These are phyloP conservation scores for Natrix natrix DNA, from an alignment of 2,797 vertebrate species.

Conservation along the genomic window DNA sequence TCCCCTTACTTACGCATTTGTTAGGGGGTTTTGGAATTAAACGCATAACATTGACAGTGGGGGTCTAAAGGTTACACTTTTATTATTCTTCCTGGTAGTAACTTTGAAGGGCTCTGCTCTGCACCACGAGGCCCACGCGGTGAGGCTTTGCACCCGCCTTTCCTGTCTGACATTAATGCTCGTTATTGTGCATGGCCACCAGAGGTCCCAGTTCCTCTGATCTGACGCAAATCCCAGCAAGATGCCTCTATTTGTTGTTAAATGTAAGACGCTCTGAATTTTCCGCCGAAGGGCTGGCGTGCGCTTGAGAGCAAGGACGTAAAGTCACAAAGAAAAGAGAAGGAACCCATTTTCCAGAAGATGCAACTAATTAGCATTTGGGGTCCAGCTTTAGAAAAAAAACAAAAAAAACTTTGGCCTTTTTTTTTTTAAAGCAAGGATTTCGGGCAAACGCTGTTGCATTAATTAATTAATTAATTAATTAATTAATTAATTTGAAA, in stretches of 20 bases:
- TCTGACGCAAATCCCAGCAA: slow-evolving; percentile 49
- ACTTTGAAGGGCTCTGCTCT: neutral
- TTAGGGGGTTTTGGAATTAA: neutral
- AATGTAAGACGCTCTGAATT: neutral
- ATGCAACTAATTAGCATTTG: neutral
- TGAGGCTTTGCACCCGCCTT: neutral
- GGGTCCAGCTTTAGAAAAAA: neutral
- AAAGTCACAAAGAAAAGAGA: no score
- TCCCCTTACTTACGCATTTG: no score
- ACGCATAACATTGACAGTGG: neutral
- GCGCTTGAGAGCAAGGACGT: neutral
- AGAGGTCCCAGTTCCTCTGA: slow-evolving; percentile 65
- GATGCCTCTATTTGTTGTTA: slow-evolving; percentile 33
- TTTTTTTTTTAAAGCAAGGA: neutral
- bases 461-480: neutral
- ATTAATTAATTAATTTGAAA: neutral
- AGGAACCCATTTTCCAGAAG: neutral
- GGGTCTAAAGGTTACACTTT: neutral
- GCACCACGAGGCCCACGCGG: accelerated
- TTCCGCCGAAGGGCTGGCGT: neutral
- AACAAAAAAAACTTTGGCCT: no score
- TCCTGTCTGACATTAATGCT: slow-evolving; percentile 17
- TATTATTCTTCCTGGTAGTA: no score
- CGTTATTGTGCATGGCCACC: slow-evolving; percentile 44
- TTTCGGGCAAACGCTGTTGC: neutral